Evolutionary conservation across 2,797 vertebrate species (phyloP).

Genomic region (Xerus rutilus): DNA sequence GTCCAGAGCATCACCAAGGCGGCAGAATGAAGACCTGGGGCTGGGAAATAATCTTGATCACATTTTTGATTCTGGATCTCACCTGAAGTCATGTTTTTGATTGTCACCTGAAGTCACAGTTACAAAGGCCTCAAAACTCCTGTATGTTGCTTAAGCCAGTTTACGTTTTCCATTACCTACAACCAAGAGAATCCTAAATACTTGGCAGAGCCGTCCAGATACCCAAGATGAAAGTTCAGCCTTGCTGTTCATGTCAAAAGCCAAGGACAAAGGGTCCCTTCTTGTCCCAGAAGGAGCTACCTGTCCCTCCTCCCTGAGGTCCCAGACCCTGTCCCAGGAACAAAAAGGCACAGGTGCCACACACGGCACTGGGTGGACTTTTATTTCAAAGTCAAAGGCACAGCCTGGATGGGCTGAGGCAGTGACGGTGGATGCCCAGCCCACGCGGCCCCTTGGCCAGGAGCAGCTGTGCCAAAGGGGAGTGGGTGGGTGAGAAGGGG

Average conservation of each 20-base stretch:
- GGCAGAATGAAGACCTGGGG: not conserved
- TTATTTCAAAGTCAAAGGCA: slow-evolving; percentile 84
- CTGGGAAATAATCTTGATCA: not conserved
- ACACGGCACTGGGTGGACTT: slow-evolving; percentile 68
- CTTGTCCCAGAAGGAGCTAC: not conserved
- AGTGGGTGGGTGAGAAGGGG: not conserved
- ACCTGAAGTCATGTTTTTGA: not conserved
- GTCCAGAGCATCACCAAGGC: not conserved
- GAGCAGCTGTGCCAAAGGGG: slow-evolving; percentile 61
- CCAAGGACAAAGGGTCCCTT: not conserved
- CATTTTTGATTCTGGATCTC: not conserved
- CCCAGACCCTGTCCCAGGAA: not conserved
- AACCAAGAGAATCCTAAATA: not conserved
- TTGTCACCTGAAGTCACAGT: not conserved
- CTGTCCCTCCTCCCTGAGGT: not conserved
- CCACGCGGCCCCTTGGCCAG: slow-evolving; percentile 34
- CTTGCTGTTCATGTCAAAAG: not conserved
- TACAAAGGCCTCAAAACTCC: not conserved
- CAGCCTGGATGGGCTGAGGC: slow-evolving; percentile 74
- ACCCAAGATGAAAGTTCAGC: not conserved
- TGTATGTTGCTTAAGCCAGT: not conserved
- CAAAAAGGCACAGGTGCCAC: not conserved
- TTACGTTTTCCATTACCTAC: not conserved
- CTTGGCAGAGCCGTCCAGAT: not conserved
- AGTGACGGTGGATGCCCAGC: slow-evolving; percentile 49